Percentiles rank a stretch among this genome's conserved stretches.
Evolutionary conservation across 2,113 vertebrate species (phyloP).

Genomic region (Andinoacara biseriatus): DNA sequence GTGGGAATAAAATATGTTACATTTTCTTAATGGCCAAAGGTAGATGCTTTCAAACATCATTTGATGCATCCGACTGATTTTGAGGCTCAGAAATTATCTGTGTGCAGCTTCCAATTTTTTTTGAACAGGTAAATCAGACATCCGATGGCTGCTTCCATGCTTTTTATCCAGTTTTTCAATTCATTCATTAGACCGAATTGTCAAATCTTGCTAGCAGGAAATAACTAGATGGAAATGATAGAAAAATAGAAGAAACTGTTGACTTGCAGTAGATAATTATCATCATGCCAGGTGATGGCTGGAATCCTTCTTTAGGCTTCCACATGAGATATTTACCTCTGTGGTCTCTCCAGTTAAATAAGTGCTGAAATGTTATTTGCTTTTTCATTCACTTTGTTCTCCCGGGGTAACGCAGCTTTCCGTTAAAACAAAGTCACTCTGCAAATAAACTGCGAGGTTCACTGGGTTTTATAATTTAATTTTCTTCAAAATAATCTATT

Average conservation of each 20-base stretch:
- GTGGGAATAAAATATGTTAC: not conserved
- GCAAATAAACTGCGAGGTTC: not conserved
- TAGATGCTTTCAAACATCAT: slow-evolving; percentile 7
- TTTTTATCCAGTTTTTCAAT: not conserved
- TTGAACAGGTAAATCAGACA: not conserved
- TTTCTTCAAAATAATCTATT: not conserved
- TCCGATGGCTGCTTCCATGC: not conserved
- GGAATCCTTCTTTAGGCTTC: not conserved
- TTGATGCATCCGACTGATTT: not conserved
- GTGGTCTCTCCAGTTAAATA: not conserved
- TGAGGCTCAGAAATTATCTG: not conserved
- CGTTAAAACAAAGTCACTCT: slow-evolving; percentile 20
- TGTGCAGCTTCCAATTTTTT: not conserved
- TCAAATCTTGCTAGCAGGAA: not conserved
- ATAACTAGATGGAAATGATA: slow-evolving; percentile 12
- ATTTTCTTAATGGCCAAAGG: slow-evolving; percentile 5
- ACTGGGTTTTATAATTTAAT: not conserved
- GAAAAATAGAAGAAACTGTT: not conserved
- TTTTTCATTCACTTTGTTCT: not conserved
- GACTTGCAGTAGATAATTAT: not conserved
- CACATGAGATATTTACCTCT: not conserved
- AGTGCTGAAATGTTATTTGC: not conserved
- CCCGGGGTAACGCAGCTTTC: not conserved
- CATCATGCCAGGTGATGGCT: not conserved
- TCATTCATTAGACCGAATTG: not conserved